These are phyloP conservation scores for Teleiodes luculella DNA, from an alignment of 2,888 invertebrate genomes.

Conservation along the genomic window DNA sequence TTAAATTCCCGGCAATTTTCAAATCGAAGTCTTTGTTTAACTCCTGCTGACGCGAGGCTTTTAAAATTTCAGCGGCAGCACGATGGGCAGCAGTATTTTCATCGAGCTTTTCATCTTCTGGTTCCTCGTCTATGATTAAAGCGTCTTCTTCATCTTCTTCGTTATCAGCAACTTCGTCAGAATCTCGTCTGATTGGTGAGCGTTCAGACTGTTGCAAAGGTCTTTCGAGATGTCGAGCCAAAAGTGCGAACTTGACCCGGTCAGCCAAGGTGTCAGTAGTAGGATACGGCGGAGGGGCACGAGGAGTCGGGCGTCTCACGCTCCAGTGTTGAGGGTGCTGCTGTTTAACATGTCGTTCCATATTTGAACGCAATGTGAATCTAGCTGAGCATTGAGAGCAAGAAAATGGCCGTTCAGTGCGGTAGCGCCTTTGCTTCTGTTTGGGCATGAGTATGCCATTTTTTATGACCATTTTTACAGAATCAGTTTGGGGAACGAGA, in stretches of 20 bases:
- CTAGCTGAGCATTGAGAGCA: constrained; percentile 94
- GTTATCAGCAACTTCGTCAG: constrained; percentile 80
- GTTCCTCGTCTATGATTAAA: constrained; percentile 83
- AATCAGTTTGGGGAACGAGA: constrained; percentile 75
- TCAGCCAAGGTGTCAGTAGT: constrained; percentile 55
- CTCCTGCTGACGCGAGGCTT: constrained; percentile 71
- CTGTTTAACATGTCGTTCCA: constrained; percentile 96
- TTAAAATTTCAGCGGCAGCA: constrained; percentile 78
- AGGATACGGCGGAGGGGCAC: constrained; percentile 64
- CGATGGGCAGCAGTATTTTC: constrained; percentile 72
- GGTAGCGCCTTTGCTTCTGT: constrained; percentile 92
- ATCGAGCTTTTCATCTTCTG: constrained; percentile 51
- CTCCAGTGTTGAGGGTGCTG: constrained; percentile 95
- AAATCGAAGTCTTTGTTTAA: constrained; percentile 72
- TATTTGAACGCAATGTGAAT: constrained; percentile 94
- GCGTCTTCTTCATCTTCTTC: constrained; percentile 84
- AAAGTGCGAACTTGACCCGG: constrained; percentile 84
- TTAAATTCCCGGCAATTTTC: constrained; percentile 77
- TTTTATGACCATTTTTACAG: constrained; percentile 93
- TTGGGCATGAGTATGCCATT: constrained; percentile 94
- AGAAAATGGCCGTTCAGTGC: constrained; percentile 93
- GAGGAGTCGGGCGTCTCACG: constrained; percentile 81
- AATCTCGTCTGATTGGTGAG: constrained; percentile 61
- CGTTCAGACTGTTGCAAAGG: constrained; percentile 68
- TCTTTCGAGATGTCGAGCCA: constrained; percentile 87